Evolutionary conservation across 2,888 invertebrate species (phyloP).

Genomic region (Dryocosmus kuriphilus): DNA sequence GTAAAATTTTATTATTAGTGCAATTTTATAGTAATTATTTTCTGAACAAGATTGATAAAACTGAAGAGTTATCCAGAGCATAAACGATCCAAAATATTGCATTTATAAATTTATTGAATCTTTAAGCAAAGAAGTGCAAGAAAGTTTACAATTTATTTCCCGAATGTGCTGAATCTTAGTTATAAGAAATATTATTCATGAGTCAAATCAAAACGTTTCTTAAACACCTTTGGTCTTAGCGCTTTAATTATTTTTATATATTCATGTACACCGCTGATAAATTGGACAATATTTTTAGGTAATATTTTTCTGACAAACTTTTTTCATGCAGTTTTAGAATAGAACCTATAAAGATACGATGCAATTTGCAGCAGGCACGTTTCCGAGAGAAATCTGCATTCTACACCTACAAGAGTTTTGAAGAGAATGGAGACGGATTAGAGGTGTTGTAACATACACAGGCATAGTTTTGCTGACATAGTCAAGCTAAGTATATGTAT

Average conservation of each 20-base stretch:
- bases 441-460: not conserved
- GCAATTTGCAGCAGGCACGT: not conserved
- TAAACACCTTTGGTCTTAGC: too few species aligned
- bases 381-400: not conserved
- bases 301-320: not conserved
- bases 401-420: not conserved
- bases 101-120: too few species aligned
- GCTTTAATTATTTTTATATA: not conserved
- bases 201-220: too few species aligned
- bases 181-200: too few species aligned
- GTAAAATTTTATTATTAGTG: too few species aligned
- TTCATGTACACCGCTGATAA: not conserved
- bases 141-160: too few species aligned
- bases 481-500: not conserved
- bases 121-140: too few species aligned
- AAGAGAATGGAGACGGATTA: not conserved
- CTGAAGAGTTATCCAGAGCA: too few species aligned
- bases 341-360: not conserved
- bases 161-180: too few species aligned
- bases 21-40: too few species aligned
- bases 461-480: not conserved
- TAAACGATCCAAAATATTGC: too few species aligned
- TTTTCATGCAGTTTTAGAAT: not conserved
- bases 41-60: too few species aligned
- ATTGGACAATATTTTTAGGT: not conserved